Evolutionary conservation across 2,888 invertebrate genomes (phyloP).

Genomic region (Caenorhabditis drosophilae): DNA sequence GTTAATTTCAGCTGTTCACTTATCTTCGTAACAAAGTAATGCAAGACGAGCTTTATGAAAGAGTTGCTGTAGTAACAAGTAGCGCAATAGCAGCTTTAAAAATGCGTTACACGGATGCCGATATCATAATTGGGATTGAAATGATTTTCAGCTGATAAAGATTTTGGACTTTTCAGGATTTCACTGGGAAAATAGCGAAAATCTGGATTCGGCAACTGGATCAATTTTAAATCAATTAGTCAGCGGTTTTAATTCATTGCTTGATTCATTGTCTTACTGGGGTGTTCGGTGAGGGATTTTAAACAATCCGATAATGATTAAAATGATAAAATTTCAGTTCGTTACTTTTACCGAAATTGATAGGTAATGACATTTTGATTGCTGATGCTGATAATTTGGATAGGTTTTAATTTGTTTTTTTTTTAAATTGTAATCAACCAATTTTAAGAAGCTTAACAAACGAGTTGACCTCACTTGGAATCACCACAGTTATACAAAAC

Average conservation of each 20-base stretch:
- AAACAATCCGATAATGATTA: too few species aligned
- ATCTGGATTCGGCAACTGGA: constrained; percentile 23
- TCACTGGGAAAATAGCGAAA: constrained; percentile 23
- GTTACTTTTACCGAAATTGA: constrained; percentile 14
- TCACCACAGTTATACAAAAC: too few species aligned
- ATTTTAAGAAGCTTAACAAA: not conserved
- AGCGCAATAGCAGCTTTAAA: constrained; percentile 7
- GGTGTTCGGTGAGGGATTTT: constrained; percentile 15
- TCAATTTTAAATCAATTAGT: constrained; percentile 11
- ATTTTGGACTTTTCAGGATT: constrained; percentile 24
- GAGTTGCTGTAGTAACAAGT: constrained; percentile 31
- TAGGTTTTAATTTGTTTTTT: not conserved
- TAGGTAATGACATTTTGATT: constrained; percentile 29
- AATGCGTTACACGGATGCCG: constrained; percentile 13
- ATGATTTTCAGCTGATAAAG: too few species aligned
- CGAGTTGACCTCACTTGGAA: not conserved
- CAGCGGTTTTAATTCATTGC: constrained; percentile 19
- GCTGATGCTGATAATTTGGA: constrained; percentile 25
- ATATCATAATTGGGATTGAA: constrained; percentile 30
- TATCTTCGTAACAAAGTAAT: constrained; percentile 35
- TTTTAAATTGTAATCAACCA: not conserved
- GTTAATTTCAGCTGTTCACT: constrained; percentile 32
- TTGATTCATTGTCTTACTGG: constrained; percentile 30
- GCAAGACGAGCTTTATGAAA: constrained; percentile 27
- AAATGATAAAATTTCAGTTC: constrained; percentile 14